These are phyloP conservation scores for Orthonevra nobilis DNA, from an alignment of 2,888 invertebrate genomes.

Conservation along the genomic window DNA sequence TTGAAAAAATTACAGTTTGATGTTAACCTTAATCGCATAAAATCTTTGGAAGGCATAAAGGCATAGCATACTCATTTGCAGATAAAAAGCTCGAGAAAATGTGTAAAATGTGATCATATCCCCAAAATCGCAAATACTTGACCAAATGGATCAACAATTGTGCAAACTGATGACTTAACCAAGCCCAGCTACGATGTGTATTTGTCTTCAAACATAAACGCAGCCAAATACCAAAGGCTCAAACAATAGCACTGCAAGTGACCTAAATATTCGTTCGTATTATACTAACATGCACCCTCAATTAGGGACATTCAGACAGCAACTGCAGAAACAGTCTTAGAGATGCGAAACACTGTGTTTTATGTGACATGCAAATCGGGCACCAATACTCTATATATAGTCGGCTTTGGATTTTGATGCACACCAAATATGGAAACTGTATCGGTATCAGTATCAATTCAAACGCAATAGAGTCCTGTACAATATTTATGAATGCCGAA, in stretches of 20 bases:
- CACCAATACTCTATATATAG: conserved; percentile 1
- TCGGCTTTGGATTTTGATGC: conserved; percentile 36
- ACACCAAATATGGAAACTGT: conserved; percentile 48
- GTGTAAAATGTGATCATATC: too few relatives aligned
- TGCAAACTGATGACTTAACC: not conserved
- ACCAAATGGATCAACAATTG: too few relatives aligned
- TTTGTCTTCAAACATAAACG: conserved; percentile 18
- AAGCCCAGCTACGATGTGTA: conserved; percentile 6
- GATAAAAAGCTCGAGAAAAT: too few relatives aligned
- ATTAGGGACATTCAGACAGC: conserved; percentile 56
- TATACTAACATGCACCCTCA: conserved; percentile 55
- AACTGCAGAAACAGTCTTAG: conserved; percentile 45
- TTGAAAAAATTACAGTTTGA: too few relatives aligned
- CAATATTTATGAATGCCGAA: conserved; percentile 70
- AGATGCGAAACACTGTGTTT: conserved; percentile 46
- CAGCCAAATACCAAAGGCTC: not conserved
- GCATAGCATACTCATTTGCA: too few relatives aligned
- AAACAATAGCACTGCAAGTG: conserved; percentile 41
- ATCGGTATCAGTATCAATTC: conserved; percentile 67
- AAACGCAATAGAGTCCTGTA: conserved; percentile 64
- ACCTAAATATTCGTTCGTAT: conserved; percentile 55
- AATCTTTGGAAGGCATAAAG: too few relatives aligned
- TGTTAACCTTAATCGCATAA: too few relatives aligned
- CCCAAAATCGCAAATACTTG: too few relatives aligned
- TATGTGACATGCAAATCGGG: conserved; percentile 51